Evolutionary conservation across 2,888 invertebrate genomes (phyloP).

Genomic region (Drosophila yooni): DNA sequence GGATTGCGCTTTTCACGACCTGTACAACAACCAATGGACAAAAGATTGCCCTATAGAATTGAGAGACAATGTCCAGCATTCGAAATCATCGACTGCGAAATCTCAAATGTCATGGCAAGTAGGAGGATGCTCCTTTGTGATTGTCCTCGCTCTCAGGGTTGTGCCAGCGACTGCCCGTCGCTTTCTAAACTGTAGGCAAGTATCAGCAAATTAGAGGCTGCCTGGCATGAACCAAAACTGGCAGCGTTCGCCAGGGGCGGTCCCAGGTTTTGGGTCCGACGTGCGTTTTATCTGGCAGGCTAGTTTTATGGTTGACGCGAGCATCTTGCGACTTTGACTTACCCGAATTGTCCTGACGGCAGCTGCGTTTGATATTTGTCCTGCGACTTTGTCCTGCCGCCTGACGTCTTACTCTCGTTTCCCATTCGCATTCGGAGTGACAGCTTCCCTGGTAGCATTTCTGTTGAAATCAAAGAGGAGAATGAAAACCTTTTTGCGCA

Average conservation of each 20-base stretch:
- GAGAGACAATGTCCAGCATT: constrained; percentile 58
- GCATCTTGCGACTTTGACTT: constrained; percentile 59
- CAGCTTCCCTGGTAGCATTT: constrained; percentile 77
- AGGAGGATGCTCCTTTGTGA: constrained; percentile 58
- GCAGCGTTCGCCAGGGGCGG: constrained; percentile 64
- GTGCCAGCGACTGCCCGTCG: constrained; percentile 45
- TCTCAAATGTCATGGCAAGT: constrained; percentile 71
- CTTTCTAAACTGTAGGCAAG: constrained; percentile 74
- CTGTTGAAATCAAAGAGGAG: constrained; percentile 32
- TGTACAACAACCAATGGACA: constrained; percentile 8
- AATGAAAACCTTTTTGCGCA: constrained; percentile 59
- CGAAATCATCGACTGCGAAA: constrained; percentile 79
- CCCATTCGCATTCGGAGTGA: constrained; percentile 8
- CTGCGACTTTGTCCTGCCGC: constrained; percentile 23
- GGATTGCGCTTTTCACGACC: constrained; percentile 73
- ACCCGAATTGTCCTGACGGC: constrained; percentile 61
- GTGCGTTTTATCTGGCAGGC: constrained; percentile 62
- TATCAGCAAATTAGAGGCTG: constrained; percentile 76
- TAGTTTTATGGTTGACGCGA: constrained; percentile 73
- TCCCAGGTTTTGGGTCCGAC: constrained; percentile 43
- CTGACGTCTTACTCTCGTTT: constrained; percentile 65
- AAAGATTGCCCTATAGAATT: constrained; percentile 37
- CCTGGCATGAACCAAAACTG: constrained; percentile 45
- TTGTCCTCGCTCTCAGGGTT: constrained; percentile 18
- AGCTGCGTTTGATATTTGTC: constrained; percentile 65